Base-by-base conservation (phyloP, 2,888 invertebrate genomes). In the Phengaris arion region DNA sequence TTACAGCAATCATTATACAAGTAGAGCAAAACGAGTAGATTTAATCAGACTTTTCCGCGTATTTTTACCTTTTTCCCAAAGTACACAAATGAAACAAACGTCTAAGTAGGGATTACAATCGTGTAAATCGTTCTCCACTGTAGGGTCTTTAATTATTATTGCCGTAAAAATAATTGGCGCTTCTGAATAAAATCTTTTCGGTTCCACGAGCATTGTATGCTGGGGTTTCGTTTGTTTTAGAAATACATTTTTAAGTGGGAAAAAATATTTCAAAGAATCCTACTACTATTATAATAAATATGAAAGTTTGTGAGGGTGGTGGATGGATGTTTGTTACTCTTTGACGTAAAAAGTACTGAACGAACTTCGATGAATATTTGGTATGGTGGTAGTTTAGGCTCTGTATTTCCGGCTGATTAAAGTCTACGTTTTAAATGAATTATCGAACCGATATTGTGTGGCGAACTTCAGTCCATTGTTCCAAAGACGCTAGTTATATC, bases 91-190 rank as follows among this genome's bases (percentile, higher is more conserved):
- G 68, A 77, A 78, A 78, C 79, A 79, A 77, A 79, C 75, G 74
- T 51, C 75, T 64, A 75, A 70, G 73, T 75, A 74, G 76, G 74
- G 74, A 75, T 76, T 77, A 76, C 77, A 77, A 75, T 81, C 79
- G 81, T 83, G 81, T 81, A 85, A 84, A 84, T 83, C 80, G 80
- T 80, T 78, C 79, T 22, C 78, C 78, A 79, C 79, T 79, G 79
- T 77, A 76, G 70, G 72, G 77, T 76, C 74, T 77, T 76, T 79
- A 77, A 79, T 79, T 80, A 79, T 79, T 80, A 81, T 79, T 78
- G 72, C 75, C 75, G 77, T 77, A 75, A 79, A 81, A 77, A 76
- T 79, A 79, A 80, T 80, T 77, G 75, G 69, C 74, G 77, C 77
- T 79, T 76, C 74, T 77, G 69, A 72, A 51, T 68, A 6, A 68